phyloP scores from a whole-genome alignment of 2,113 vertebrate genomes.

The Platichthys flesus region DNA sequence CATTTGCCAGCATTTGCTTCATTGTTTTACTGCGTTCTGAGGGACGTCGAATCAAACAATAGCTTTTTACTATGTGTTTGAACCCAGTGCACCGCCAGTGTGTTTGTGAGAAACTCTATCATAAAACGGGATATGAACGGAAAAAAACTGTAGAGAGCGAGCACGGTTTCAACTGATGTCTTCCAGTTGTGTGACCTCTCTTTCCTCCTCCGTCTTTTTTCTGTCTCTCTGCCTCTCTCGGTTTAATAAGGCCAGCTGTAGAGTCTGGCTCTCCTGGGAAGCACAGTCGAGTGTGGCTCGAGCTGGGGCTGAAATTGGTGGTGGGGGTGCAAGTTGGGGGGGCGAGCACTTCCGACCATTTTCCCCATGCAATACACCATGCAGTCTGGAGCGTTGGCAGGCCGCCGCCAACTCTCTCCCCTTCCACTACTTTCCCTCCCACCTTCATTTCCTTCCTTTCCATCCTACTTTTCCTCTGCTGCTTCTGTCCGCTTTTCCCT shows the following conservation, averaged over 20 bases:
- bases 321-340: conserved; percentile 63
- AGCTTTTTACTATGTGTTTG: conserved; percentile 78
- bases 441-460: conserved; percentile 61
- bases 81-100: conserved; percentile 76
- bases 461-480: conserved; percentile 53
- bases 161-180: conserved; percentile 79
- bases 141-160: conserved; percentile 75
- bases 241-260: conserved; percentile 83
- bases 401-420: conserved; percentile 57
- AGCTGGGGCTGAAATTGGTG: conserved; percentile 71
- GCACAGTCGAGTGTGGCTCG: conserved; percentile 78
- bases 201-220: conserved; percentile 76
- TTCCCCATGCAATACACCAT: conserved; percentile 66
- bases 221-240: conserved; percentile 71
- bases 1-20: conserved; percentile 76
- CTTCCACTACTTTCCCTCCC: conserved; percentile 55
- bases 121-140: conserved; percentile 82
- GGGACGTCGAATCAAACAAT: conserved; percentile 79
- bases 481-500: conserved; percentile 18
- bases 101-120: conserved; percentile 82
- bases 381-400: conserved; percentile 72
- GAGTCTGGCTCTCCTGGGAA: conserved; percentile 77
- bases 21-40: conserved; percentile 71
- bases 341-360: conserved; percentile 77
- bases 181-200: conserved; percentile 83